Percentiles rank a stretch among this genome's conserved stretches.
phyloP scores from a whole-genome alignment of 1,140 invertebrate species.

The Hypsibius dujardini region DNA sequence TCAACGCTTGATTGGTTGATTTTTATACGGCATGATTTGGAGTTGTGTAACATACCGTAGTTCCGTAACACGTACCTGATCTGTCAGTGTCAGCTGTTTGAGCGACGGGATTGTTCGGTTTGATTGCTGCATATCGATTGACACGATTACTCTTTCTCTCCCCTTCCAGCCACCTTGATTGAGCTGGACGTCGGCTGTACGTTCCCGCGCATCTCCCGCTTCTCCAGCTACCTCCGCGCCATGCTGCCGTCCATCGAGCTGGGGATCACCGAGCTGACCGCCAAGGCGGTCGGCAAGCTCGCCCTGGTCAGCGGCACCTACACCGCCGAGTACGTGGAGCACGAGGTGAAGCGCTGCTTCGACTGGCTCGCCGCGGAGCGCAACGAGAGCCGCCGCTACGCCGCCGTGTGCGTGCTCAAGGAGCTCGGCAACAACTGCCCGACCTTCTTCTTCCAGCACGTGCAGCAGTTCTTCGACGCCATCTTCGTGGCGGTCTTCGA shows the following conservation, averaged over 20 bases:
- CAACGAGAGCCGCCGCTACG: slow-evolving; percentile 70
- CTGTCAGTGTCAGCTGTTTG: too few species aligned
- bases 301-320: slow-evolving; percentile 77
- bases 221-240: slow-evolving; percentile 78
- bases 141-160: slow-evolving; percentile 17
- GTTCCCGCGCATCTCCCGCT: slow-evolving; percentile 67
- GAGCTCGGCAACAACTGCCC: slow-evolving; percentile 87
- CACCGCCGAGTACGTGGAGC: slow-evolving; percentile 83
- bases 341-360: slow-evolving; percentile 81
- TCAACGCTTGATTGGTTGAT: too few species aligned
- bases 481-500: slow-evolving; percentile 65
- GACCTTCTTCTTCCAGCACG: slow-evolving; percentile 95
- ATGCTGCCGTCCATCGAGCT: slow-evolving; percentile 71
- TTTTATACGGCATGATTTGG: too few species aligned
- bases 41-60: too few species aligned
- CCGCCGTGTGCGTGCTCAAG: slow-evolving; percentile 63
- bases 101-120: too few species aligned
- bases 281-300: slow-evolving; percentile 74
- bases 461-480: slow-evolving; percentile 76
- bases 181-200: slow-evolving; percentile 79
- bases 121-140: too few species aligned
- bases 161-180: slow-evolving; percentile 60
- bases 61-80: too few species aligned
- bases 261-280: slow-evolving; percentile 83
- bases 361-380: slow-evolving; percentile 76